Evolutionary conservation across 2,113 vertebrate genomes (phyloP), one percentile per base, ranked within the genome.

Genomic region (Apistogramma diplotaenia): DNA sequence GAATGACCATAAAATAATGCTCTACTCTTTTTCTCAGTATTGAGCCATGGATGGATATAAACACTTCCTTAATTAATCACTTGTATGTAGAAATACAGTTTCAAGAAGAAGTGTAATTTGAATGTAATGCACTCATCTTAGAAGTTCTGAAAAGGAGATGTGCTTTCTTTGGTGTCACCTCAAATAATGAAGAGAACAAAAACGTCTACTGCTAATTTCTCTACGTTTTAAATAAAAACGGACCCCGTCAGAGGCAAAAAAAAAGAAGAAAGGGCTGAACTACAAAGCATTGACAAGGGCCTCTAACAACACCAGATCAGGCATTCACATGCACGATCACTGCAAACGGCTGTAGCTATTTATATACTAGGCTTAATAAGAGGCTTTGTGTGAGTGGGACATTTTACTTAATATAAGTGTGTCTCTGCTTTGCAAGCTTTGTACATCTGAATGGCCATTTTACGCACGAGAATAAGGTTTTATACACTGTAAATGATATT

Each of bases 341-440:
- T 19, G 18, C 18, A n/a, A 43, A 70, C 2, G 16, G 43, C 25
- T 70, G 25, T 18, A 29, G 65, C 43, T 70, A 70, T 70, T 70
- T 31, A 31, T 51, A 31, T n/a, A n/a, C n/a, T n/a, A n/a, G n/a
- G 10, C 43, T 3, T 51, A 51, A 70, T 1, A 70, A 1, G 7
- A 70, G 40, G 18, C 19, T 43, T 51, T 70, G 65, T 29, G 25
- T 49, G 16, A 49, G 12, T 6, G 46, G 16, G 6, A 49, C 46
- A 49, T 49, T 49, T 16, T 18, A 49, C 46, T 18, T 49, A 18
- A 49, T 6, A 18, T 49, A 16, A 16, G 46, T 31, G 25, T 29
- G 43, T 18, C 19, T 29, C 9, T 29, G 62, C n/a, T n/a, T n/a
- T 19, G 16, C 16, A 49, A 70, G 43, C 0, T 2, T 49, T 29